Conservation (phyloP, 2,113 vertebrate species). For the Pagrus major region DNA sequence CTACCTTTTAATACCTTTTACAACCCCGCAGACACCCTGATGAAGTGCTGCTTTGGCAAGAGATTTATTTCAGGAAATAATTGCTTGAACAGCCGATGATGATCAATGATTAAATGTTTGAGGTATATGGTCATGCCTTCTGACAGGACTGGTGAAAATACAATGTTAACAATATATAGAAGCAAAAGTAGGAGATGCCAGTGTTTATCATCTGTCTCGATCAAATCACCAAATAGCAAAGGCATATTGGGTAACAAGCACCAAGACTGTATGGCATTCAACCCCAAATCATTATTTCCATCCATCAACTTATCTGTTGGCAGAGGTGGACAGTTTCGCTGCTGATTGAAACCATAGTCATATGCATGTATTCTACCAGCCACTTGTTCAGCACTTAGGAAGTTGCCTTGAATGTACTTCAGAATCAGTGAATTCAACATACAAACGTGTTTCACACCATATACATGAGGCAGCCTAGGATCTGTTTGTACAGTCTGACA, state of each 20-base stretch:
- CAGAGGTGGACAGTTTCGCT: no score
- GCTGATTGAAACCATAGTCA: no score
- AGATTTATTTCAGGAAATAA: slow-evolving; percentile 38
- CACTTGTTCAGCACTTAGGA: no score
- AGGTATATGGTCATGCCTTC: slow-evolving; percentile 45
- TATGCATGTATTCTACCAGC: no score
- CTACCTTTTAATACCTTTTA: no score
- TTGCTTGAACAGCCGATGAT: slow-evolving; percentile 15
- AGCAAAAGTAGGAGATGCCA: slow-evolving; percentile 49
- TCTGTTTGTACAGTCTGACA: neutral
- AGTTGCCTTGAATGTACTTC: no score
- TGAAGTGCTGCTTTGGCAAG: slow-evolving; percentile 39
- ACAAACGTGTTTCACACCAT: slow-evolving; percentile 42
- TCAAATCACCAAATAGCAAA: slow-evolving; percentile 56
- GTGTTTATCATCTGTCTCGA: slow-evolving; percentile 24
- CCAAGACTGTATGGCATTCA: slow-evolving; percentile 51
- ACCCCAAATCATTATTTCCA: slow-evolving; percentile 44
- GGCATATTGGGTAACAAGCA: slow-evolving; percentile 51
- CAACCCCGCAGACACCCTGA: no score
- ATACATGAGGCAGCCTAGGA: slow-evolving; percentile 18
- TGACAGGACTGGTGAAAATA: slow-evolving; percentile 34
- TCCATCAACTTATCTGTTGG: no score
- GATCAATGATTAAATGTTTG: slow-evolving; percentile 46
- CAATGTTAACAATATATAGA: slow-evolving; percentile 47
- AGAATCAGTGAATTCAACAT: slow-evolving; percentile 15